phyloP scores from a whole-genome alignment of 1,140 invertebrate genomes.

The Oscheius sp. region DNA sequence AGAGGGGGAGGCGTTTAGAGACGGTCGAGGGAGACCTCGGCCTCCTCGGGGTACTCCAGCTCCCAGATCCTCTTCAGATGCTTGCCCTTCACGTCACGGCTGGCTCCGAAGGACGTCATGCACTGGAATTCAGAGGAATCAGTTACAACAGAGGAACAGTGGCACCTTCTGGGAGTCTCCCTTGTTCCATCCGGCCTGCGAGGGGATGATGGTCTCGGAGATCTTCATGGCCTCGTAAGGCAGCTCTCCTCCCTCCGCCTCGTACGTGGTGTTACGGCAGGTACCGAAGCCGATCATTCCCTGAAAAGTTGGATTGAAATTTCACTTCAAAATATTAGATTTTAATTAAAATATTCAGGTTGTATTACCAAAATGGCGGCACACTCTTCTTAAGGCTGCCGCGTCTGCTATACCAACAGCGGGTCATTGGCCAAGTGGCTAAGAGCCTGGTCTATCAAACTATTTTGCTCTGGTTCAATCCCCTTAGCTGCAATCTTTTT shows the following conservation, averaged over 20 bases:
- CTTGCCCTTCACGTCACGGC: slow-evolving; percentile 47
- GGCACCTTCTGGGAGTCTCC: slow-evolving; percentile 59
- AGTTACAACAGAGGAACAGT: slow-evolving; percentile 54
- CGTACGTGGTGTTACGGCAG: slow-evolving; percentile 59
- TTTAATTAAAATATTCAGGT: too few relatives aligned
- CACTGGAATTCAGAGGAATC: slow-evolving; percentile 34
- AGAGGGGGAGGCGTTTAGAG: slow-evolving; percentile 7
- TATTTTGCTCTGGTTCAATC: too few relatives aligned
- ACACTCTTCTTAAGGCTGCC: too few relatives aligned
- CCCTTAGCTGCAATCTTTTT: too few relatives aligned
- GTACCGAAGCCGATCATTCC: slow-evolving; percentile 61
- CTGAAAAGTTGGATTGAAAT: slow-evolving; percentile 4
- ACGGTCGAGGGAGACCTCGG: slow-evolving; percentile 33
- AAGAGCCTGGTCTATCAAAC: too few relatives aligned
- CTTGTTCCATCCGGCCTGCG: slow-evolving; percentile 61
- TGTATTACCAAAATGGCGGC: too few relatives aligned
- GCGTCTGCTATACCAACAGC: too few relatives aligned
- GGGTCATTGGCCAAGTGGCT: not conserved
- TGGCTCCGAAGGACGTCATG: slow-evolving; percentile 45
- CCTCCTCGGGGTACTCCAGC: slow-evolving; percentile 46
- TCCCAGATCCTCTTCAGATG: slow-evolving; percentile 50
- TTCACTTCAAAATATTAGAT: too few relatives aligned
- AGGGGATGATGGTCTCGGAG: slow-evolving; percentile 59
- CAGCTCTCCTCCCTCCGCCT: slow-evolving; percentile 59
- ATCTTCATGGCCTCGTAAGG: slow-evolving; percentile 62